Evolutionary conservation across 2,888 invertebrate species (phyloP).

Genomic region (Drosophila lacicola): DNA sequence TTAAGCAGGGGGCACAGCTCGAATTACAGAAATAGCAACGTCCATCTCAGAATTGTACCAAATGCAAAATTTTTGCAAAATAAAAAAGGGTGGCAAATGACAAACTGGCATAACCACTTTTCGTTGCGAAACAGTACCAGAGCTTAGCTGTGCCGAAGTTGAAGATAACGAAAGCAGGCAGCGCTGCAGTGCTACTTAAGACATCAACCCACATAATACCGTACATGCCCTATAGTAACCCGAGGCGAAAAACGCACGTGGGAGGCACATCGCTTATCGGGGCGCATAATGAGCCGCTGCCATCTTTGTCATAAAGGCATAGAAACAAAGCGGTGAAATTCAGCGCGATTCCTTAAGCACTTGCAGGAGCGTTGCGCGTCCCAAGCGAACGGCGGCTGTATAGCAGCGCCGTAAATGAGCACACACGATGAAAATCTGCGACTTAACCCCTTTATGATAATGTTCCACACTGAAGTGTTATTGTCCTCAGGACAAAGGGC

Average conservation of each 20-base stretch:
- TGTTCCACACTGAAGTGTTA: constrained; percentile 80
- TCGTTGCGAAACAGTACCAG: constrained; percentile 29
- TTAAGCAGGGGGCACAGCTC: constrained; percentile 69
- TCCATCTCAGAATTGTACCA: constrained; percentile 42
- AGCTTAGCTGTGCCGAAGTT: constrained; percentile 16
- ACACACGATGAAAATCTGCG: constrained; percentile 80
- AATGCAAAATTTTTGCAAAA: constrained; percentile 49
- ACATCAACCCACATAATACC: constrained; percentile 43
- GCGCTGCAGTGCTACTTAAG: constrained; percentile 42
- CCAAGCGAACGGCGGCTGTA: constrained; percentile 25
- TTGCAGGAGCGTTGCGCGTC: constrained; percentile 45
- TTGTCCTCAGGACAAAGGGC: constrained; percentile 83
- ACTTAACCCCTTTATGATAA: constrained; percentile 83
- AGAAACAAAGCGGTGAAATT: constrained; percentile 79
- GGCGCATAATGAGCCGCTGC: constrained; percentile 78
- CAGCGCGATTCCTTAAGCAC: constrained; percentile 74
- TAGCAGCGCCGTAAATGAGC: constrained; percentile 69
- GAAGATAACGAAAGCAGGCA: constrained; percentile 34
- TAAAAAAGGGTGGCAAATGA: constrained; percentile 64
- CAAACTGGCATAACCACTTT: constrained; percentile 50
- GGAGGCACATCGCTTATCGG: constrained; percentile 78
- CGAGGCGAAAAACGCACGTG: constrained; percentile 76
- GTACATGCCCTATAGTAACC: constrained; percentile 56
- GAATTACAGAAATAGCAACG: constrained; percentile 77
- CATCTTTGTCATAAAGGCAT: constrained; percentile 71